Evolutionary conservation across 1,140 invertebrate species (phyloP).

Genomic region (Octopus sinensis): DNA sequence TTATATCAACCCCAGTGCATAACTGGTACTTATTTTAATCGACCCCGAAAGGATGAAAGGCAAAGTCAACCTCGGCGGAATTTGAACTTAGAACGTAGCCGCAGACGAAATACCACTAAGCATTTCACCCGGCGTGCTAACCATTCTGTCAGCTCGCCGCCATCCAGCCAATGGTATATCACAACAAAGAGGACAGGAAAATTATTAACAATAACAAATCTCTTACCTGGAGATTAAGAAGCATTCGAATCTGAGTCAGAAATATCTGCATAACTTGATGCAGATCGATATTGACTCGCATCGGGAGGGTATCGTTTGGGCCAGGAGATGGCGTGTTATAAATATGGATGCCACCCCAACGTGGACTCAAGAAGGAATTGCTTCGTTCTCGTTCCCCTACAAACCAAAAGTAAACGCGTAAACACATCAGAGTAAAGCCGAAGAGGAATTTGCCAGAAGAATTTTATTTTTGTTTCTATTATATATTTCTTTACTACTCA

Average conservation of each 20-base stretch:
- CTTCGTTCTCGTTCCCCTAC: conserved; percentile 41
- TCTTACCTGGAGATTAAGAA: conserved; percentile 71
- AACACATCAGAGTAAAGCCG: too few species aligned
- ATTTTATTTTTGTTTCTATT: too few species aligned
- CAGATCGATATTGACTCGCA: conserved; percentile 62
- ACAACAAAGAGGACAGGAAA: conserved; percentile 27
- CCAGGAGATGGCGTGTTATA: conserved; percentile 51
- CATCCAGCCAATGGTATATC: conserved; percentile 13
- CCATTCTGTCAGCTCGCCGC: too few species aligned
- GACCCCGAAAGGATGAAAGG: too few species aligned
- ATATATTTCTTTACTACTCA: too few species aligned
- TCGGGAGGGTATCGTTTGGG: conserved; percentile 51
- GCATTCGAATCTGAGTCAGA: conserved; percentile 72
- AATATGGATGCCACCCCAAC: conserved; percentile 77
- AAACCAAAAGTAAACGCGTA: background rate
- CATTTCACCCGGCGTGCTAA: too few species aligned
- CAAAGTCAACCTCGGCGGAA: too few species aligned
- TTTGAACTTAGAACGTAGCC: too few species aligned
- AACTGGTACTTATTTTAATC: too few species aligned
- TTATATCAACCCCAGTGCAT: too few species aligned
- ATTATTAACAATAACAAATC: conserved; percentile 23
- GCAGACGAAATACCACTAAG: too few species aligned
- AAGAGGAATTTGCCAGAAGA: too few species aligned
- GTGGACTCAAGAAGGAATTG: conserved; percentile 80
- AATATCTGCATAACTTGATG: conserved; percentile 73